phyloP scores from a whole-genome alignment of 2,888 invertebrate species.

The Priapulus caudatus region DNA sequence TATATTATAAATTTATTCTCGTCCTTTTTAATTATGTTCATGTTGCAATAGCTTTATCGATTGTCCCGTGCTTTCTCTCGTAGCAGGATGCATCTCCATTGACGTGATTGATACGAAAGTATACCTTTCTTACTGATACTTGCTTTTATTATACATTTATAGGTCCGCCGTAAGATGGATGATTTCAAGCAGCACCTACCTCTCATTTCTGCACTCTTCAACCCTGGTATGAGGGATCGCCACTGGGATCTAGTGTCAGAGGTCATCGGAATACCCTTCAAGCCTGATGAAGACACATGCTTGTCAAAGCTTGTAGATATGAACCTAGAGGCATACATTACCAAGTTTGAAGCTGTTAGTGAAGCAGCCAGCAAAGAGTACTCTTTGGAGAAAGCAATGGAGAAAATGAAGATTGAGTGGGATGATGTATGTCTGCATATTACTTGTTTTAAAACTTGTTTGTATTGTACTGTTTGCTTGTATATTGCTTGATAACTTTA shows the following conservation, averaged over 20 bases:
- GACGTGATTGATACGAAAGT: too few relatives aligned
- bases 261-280: constrained; percentile 81
- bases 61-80: too few relatives aligned
- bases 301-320: constrained; percentile 74
- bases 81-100: too few relatives aligned
- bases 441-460: too few relatives aligned
- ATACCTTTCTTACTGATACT: too few relatives aligned
- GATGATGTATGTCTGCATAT: constrained; percentile 38
- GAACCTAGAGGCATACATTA: constrained; percentile 66
- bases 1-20: constrained; percentile 4
- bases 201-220: constrained; percentile 81
- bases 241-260: constrained; percentile 93
- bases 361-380: constrained; percentile 93
- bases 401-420: constrained; percentile 86
- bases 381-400: constrained; percentile 72
- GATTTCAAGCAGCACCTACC: constrained; percentile 70
- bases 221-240: constrained; percentile 61
- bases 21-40: constrained; percentile 7
- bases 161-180: too few relatives aligned
- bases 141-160: too few relatives aligned
- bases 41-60: constrained; percentile 7
- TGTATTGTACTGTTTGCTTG: too few relatives aligned
- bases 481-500: too few relatives aligned
- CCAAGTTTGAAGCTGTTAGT: constrained; percentile 72
- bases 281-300: constrained; percentile 63